A percentile compares a stretch with the other conserved stretches of the same genome.
phyloP scores from a whole-genome alignment of 2,888 invertebrate genomes.

The Barypeithes pellucidus region DNA sequence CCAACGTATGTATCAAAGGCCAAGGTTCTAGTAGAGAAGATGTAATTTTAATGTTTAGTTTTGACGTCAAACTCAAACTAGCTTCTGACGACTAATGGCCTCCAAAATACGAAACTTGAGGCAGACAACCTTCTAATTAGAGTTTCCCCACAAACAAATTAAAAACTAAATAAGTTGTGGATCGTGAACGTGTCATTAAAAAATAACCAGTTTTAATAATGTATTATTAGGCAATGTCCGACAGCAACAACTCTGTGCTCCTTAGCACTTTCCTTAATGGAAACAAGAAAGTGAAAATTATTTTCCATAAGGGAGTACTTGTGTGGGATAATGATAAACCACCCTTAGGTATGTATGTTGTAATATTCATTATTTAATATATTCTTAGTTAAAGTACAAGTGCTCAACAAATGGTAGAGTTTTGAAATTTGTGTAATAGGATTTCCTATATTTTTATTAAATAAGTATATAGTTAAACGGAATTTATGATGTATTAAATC shows the following conservation, averaged over 20 bases:
- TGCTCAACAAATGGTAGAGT: constrained; percentile 29
- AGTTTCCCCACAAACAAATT: constrained; percentile 27
- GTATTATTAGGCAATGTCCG: constrained; percentile 36
- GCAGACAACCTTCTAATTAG: constrained; percentile 32
- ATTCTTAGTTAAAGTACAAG: neutral
- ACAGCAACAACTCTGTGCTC: constrained; percentile 63
- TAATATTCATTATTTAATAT: neutral
- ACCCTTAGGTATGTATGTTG: constrained; percentile 72
- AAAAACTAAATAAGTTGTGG: constrained; percentile 25
- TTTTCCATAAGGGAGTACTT: constrained; percentile 76
- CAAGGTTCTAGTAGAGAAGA: constrained; percentile 8
- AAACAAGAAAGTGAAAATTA: constrained; percentile 77
- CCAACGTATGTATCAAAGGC: constrained; percentile 13
- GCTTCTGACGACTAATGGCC: constrained; percentile 25
- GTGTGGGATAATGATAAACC: constrained; percentile 78
- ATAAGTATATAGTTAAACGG: neutral
- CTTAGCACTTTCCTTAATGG: constrained; percentile 74
- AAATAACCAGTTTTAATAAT: constrained; percentile 17
- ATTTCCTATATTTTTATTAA: neutral
- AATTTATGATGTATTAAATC: neutral
- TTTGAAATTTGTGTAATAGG: neutral
- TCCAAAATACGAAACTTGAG: constrained; percentile 14
- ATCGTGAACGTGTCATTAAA: constrained; percentile 6
- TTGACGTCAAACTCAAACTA: constrained; percentile 20
- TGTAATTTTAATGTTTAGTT: constrained; percentile 12